Percentiles rank a stretch among this genome's conserved stretches.
These are phyloP conservation scores for Prenolepis imparis DNA, from an alignment of 2,888 invertebrate genomes.

Conservation along the genomic window DNA sequence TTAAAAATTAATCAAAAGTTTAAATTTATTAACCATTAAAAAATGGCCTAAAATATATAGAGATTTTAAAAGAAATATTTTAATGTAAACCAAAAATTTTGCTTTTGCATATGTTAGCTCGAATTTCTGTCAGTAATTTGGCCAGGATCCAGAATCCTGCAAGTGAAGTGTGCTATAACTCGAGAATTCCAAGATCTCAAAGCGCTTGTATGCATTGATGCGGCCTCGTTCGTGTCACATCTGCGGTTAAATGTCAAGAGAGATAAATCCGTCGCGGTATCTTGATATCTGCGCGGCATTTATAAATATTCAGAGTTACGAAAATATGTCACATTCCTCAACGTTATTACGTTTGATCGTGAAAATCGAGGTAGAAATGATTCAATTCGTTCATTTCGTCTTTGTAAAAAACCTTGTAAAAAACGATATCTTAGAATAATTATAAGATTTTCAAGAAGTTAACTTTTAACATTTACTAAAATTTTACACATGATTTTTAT, in stretches of 20 bases:
- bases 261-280: constrained; percentile 60
- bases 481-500: background rate
- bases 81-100: background rate
- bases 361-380: no score
- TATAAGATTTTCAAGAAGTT: background rate
- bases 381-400: background rate
- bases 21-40: constrained; percentile 4
- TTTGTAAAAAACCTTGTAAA: no score
- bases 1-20: background rate
- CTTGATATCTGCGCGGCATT: constrained; percentile 34
- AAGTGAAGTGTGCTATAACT: background rate
- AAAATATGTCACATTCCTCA: constrained; percentile 45
- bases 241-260: constrained; percentile 63
- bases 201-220: constrained; percentile 36
- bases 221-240: background rate
- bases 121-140: background rate
- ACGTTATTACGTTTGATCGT: background rate
- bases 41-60: background rate
- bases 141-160: constrained; percentile 19
- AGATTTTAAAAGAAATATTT: background rate
- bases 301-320: constrained; percentile 62
- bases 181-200: constrained; percentile 15
- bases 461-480: background rate
- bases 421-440: background rate
- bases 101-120: background rate